Evolutionary conservation across 2,888 invertebrate species (phyloP).

Genomic region (Poecilobothrus nobilitatus): DNA sequence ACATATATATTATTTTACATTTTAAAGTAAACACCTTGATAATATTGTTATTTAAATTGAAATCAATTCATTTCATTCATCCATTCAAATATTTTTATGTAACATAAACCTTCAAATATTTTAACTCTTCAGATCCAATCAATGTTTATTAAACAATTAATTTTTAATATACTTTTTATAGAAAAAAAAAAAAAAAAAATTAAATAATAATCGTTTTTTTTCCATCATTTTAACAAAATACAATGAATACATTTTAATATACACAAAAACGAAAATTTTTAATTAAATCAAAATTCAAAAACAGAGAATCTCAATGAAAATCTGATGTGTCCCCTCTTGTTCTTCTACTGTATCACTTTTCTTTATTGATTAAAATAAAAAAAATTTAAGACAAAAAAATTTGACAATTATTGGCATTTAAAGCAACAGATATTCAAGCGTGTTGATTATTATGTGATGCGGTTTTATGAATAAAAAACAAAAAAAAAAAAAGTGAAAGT

Average conservation of each 20-base stretch:
- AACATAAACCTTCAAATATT: not conserved
- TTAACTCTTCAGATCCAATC: not conserved
- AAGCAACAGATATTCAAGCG: not conserved
- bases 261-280: not conserved
- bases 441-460: not conserved
- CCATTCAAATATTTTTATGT: too few species aligned
- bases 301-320: not conserved
- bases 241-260: not conserved
- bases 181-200: not conserved
- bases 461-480: not conserved
- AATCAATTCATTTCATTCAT: not conserved
- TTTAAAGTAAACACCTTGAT: not conserved
- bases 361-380: not conserved
- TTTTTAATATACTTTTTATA: not conserved
- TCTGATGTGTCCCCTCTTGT: too few species aligned
- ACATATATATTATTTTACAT: too few species aligned
- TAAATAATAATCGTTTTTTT: not conserved
- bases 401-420: not conserved
- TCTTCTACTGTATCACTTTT: too few species aligned
- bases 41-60: not conserved
- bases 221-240: not conserved
- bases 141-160: not conserved
- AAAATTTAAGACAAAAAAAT: not conserved
- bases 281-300: not conserved
- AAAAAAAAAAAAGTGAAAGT: not conserved